Base-by-base conservation (phyloP, 1,140 invertebrate species). In the Anastrepha ludens region DNA sequence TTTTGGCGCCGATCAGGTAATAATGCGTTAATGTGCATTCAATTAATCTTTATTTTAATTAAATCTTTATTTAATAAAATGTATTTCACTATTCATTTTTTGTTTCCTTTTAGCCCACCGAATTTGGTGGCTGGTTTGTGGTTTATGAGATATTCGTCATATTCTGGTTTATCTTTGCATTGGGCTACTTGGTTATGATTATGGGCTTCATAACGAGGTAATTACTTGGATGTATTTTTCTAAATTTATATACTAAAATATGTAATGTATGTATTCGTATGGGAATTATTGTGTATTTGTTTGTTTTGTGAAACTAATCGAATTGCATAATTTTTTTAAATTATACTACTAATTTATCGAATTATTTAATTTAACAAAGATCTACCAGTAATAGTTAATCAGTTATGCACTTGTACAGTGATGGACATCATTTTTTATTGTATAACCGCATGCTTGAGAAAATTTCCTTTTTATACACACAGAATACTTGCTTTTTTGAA, bases 111-210 rank as follows among this genome's bases (percentile, higher is more conserved):
- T 65, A 87, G 92, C 92, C 92, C n/a, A 87, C 89, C 2, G 89
- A 92, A 65, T 93, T 93, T 87, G 93, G 93, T 55, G 91, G 90
- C 70, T 91, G 90, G 89, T 93, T 93, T 87, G 89, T 93, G 78
- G 93, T 93, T 62, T 93, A 93, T 88, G 89, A 93, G 87, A 91
- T 93, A 50, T 93, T 93, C 86, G 90, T 93, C 20, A 91, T 93
- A 9, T 94, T 96, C 20, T 98, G 98, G 97, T 97, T 98, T 62
- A 97, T 97, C 70, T 97, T 98, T 89, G 98, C 98, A 1, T 94
- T 98, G 87, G 98, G 97, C 0, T 98, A 98, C 93, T 95, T 98
- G 70, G 95, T 98, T 17, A 98, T 98, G 97, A 96, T 98, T 67
- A 95, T 98, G 88, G 97, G 97, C 41, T 98, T 98, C 91, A 97